Conservation (phyloP, 2,797 vertebrate species). For the Paramormyrops hopkinsi region DNA sequence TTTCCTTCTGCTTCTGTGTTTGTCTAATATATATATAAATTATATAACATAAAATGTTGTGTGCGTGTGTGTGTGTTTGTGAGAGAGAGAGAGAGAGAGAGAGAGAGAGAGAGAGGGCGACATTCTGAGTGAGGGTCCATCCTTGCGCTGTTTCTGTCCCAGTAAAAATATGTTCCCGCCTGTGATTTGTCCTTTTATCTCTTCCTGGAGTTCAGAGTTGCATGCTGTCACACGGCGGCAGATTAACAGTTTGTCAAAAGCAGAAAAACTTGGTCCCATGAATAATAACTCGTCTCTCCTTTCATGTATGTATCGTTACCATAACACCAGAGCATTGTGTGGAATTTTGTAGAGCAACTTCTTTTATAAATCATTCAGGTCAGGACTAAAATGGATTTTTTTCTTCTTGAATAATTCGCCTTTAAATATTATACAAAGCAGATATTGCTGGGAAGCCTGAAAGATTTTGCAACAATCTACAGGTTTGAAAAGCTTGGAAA, state of each 20-base stretch:
- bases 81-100: neutral
- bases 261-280: neutral
- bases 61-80: neutral
- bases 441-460: neutral
- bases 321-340: neutral
- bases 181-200: neutral
- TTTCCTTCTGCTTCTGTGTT: neutral
- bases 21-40: neutral
- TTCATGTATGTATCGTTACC: neutral
- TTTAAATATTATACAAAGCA: neutral
- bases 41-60: neutral
- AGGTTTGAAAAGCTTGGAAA: neutral
- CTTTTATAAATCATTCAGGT: neutral
- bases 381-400: neutral
- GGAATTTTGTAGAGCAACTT: neutral
- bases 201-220: neutral
- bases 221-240: neutral
- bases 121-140: constrained; percentile 22
- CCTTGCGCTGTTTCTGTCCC: neutral
- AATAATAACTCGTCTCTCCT: neutral
- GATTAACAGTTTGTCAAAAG: neutral
- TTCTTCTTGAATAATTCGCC: neutral
- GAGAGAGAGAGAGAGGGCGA: neutral
- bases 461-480: neutral
- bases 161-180: neutral